Evolutionary conservation across 2,888 invertebrate species (phyloP).

Genomic region (Drosophila atroscutellata): DNA sequence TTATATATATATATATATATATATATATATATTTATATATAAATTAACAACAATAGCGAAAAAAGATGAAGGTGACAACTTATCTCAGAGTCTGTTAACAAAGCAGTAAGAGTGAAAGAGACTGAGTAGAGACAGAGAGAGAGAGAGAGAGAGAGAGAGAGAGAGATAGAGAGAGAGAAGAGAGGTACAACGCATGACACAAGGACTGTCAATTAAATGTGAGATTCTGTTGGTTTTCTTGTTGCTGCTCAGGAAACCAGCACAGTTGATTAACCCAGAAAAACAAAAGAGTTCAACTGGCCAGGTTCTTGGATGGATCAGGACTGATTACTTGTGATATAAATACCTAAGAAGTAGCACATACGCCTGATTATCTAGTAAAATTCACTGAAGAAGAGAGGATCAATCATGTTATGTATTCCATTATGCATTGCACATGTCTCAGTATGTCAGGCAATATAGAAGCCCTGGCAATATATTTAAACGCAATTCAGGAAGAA

Average conservation of each 20-base stretch:
- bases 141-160: background rate
- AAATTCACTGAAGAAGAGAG: background rate
- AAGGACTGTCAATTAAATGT: slow-evolving; percentile 49
- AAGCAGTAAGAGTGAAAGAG: slow-evolving; percentile 8
- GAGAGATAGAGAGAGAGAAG: background rate
- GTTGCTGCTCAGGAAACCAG: slow-evolving; percentile 1
- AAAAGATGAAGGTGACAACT: slow-evolving; percentile 47
- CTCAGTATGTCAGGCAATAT: background rate
- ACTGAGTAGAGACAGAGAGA: background rate
- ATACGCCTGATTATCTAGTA: background rate
- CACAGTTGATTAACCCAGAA: slow-evolving; percentile 33
- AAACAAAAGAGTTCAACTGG: slow-evolving; percentile 27
- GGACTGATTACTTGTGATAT: background rate
- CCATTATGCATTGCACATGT: background rate
- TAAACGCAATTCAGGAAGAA: background rate
- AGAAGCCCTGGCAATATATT: no score
- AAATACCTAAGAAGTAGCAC: background rate
- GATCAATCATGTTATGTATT: background rate
- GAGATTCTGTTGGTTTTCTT: slow-evolving; percentile 17
- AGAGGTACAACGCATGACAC: slow-evolving; percentile 8
- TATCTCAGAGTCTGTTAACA: slow-evolving; percentile 15
- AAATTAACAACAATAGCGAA: slow-evolving; percentile 2
- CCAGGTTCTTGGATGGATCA: background rate
- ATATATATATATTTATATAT: background rate
- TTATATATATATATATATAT: background rate